Evolutionary conservation across 2,888 invertebrate species (phyloP), one percentile per base, ranked within the genome.

Genomic region (Drosophila niveifrons): DNA sequence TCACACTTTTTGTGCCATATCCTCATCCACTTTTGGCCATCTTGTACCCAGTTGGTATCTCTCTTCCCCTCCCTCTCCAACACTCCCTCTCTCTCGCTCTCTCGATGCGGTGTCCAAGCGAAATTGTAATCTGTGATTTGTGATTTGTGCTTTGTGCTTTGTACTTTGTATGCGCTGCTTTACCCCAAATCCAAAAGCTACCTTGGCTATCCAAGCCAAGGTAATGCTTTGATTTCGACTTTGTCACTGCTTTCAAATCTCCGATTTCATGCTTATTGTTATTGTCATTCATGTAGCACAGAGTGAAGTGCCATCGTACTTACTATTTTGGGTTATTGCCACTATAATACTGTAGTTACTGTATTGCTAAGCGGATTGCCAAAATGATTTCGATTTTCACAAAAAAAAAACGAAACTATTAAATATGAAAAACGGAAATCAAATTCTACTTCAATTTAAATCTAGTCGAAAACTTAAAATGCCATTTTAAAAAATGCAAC

Each of bases 91-190:
- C 23, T 23, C 23, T 23, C 3, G 3, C 4, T 23, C 23, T 23
- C 23, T 66, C 46, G 39, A 43, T 64, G 61, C 58, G 58, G 71
- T 57, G 64, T 59, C 74, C 68, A 56, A 68, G 64, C 66, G 52
- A 71, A 79, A 80, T 76, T 66, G 62, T 80, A 77, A 77, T 79
- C 78, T 72, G 61, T 80, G 79, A 79, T 75, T 75, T 76, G 75
- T 78, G 68, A 61, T 70, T 64, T 76, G 66, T 76, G 75, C 68
- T 65, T n/a, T 55, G n/a, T 43, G 43, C 41, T 53, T 53, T 63
- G 31, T 10, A 10, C n/a, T 39, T 39, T 79, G 68, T 79, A 79
- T 72, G 63, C 48, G 55, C 65, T 70, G 41, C 43, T 23, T 6
- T 23, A 4, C 23, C 23, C 23, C 23, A 48, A 52, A 8, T 10